A percentile compares a stretch with the other conserved stretches of the same genome.
Evolutionary conservation across 2,888 invertebrate species (phyloP).

Genomic region (Ptychoptera albimana): DNA sequence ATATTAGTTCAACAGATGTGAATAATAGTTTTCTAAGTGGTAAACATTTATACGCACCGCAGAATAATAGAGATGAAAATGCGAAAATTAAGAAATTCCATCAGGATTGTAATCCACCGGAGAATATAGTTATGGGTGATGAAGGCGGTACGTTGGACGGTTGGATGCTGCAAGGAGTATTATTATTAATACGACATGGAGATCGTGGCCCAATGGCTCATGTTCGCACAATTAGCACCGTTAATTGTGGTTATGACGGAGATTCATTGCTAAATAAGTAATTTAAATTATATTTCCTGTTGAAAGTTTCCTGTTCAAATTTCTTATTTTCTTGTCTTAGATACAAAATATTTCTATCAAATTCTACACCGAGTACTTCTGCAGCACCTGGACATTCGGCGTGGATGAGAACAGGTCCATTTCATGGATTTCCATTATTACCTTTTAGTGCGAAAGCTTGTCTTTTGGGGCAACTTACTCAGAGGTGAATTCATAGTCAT

Average conservation of each 20-base stretch:
- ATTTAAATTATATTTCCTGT: constrained; percentile 13
- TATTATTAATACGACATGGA: constrained; percentile 72
- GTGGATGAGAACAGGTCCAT: constrained; percentile 65
- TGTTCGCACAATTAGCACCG: constrained; percentile 56
- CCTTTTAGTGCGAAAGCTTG: constrained; percentile 53
- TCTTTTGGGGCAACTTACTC: constrained; percentile 40
- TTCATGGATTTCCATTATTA: constrained; percentile 68
- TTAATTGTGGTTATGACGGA: constrained; percentile 51
- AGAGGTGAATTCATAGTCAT: neutral
- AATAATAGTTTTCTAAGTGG: constrained; percentile 15
- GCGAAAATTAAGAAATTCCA: constrained; percentile 46
- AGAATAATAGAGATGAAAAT: constrained; percentile 36
- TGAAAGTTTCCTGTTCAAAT: constrained; percentile 9
- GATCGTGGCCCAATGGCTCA: constrained; percentile 78
- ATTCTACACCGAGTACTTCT: constrained; percentile 19
- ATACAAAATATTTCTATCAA: constrained; percentile 26
- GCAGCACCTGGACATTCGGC: constrained; percentile 39
- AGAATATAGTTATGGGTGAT: constrained; percentile 47
- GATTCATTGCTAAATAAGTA: constrained; percentile 29
- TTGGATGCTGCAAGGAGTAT: constrained; percentile 33
- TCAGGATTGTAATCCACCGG: constrained; percentile 55
- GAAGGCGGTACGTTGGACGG: constrained; percentile 42
- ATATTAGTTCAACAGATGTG: constrained; percentile 33
- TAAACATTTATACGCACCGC: constrained; percentile 12
- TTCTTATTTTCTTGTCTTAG: constrained; percentile 18